Conservation (phyloP, 2,113 vertebrate genomes). For the Tylochromis polylepis region DNA sequence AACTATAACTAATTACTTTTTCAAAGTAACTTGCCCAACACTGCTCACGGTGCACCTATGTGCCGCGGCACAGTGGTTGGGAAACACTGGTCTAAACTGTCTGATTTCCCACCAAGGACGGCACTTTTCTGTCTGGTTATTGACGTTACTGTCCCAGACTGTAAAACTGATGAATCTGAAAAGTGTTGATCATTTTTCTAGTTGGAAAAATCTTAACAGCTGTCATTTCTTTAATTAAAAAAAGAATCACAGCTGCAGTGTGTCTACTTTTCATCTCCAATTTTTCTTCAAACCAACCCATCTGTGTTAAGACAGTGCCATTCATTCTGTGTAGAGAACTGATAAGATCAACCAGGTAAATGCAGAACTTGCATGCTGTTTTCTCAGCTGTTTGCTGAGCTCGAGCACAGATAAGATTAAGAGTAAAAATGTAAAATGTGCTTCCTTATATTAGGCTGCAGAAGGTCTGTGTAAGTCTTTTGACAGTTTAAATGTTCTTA, state of each 20-base stretch:
- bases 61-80: too few species aligned
- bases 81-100: not conserved
- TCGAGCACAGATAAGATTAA: constrained; percentile 29
- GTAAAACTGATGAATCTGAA: not conserved
- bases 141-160: not conserved
- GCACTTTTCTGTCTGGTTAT: not conserved
- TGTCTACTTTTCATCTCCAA: not conserved
- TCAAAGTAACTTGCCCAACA: too few species aligned
- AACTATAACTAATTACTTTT: too few species aligned
- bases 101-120: not conserved
- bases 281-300: not conserved
- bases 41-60: too few species aligned
- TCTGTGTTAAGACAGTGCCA: not conserved
- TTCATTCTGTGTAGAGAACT: constrained; percentile 4
- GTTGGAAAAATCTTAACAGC: not conserved
- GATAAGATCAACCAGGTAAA: constrained; percentile 2
- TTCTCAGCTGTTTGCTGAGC: constrained; percentile 11
- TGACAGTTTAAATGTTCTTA: not conserved
- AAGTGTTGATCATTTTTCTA: not conserved
- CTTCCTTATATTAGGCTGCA: constrained; percentile 6
- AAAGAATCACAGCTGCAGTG: not conserved
- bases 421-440: constrained; percentile 28
- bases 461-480: not conserved
- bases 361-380: not conserved
- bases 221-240: not conserved